A percentile compares a stretch with the other conserved stretches of the same genome.
phyloP scores from a whole-genome alignment of 2,797 vertebrate species.

The Chloroceryle amazona region DNA sequence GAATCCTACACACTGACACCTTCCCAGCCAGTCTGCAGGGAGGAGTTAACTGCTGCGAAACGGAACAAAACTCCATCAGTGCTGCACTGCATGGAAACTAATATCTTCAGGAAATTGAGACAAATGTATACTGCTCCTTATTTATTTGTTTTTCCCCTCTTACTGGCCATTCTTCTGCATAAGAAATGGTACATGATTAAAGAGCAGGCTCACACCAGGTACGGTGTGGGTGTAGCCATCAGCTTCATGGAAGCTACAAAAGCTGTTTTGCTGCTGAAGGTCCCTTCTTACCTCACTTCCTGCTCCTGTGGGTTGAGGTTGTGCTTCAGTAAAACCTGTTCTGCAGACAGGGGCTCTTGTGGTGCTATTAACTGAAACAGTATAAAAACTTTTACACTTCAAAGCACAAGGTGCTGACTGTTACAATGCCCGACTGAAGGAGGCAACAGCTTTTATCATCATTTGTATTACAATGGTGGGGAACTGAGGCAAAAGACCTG shows the following conservation, averaged over 20 bases:
- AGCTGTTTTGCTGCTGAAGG: background rate
- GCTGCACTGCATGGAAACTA: background rate
- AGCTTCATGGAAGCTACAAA: background rate
- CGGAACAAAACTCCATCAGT: background rate
- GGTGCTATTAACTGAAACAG: background rate
- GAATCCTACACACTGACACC: background rate
- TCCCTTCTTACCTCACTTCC: rapidly evolving
- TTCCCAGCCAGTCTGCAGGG: background rate
- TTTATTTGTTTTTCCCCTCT: rapidly evolving
- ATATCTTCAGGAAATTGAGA: background rate
- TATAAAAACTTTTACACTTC: rapidly evolving
- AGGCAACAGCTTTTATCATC: background rate
- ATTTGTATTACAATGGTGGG: background rate
- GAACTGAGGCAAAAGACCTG: background rate
- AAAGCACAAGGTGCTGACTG: background rate
- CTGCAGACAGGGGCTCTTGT: background rate
- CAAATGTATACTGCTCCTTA: background rate
- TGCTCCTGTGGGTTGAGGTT: background rate
- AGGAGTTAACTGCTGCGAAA: background rate
- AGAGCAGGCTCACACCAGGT: rapidly evolving
- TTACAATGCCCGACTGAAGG: background rate
- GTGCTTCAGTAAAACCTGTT: background rate
- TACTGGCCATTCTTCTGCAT: background rate
- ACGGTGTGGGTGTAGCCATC: background rate
- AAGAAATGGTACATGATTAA: background rate